These are phyloP conservation scores for Tupiocoris notatus DNA, from an alignment of 2,888 invertebrate genomes.

Conservation along the genomic window DNA sequence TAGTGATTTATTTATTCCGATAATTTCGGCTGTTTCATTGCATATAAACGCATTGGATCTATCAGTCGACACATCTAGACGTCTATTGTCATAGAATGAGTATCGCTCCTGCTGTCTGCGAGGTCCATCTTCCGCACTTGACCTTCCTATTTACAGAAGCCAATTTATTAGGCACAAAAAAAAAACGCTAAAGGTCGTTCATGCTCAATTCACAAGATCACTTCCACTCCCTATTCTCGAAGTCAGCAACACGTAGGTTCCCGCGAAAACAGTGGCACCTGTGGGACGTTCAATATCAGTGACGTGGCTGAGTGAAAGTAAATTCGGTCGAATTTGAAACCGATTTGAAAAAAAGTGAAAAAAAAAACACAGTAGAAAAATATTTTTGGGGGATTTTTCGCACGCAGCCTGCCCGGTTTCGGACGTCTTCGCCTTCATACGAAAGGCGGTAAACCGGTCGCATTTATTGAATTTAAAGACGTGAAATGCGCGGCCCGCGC, in stretches of 20 bases:
- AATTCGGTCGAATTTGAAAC: not conserved
- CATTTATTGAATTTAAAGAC: constrained; percentile 97
- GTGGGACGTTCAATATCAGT: not conserved
- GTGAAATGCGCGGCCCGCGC: constrained; percentile 88
- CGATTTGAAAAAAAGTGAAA: not conserved
- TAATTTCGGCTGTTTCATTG: no score
- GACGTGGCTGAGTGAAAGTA: constrained; percentile 24
- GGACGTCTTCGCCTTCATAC: constrained; percentile 93
- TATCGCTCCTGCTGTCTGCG: no score
- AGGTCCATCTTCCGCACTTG: not conserved
- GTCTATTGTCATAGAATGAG: no score
- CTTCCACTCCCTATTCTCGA: no score
- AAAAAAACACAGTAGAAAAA: not conserved
- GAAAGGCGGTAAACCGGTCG: constrained; percentile 89
- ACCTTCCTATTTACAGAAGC: not conserved
- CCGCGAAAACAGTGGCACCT: not conserved
- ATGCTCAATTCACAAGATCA: no score
- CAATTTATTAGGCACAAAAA: not conserved
- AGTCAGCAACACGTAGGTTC: not conserved
- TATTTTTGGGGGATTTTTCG: not conserved
- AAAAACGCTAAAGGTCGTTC: not conserved
- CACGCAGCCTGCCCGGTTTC: constrained; percentile 90
- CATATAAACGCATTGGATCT: no score
- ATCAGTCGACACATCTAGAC: no score
- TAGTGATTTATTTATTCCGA: no score